Percentiles rank a stretch among this genome's conserved stretches.
Conservation (phyloP, 2,113 vertebrate species). For the Nansenia antarctica region DNA sequence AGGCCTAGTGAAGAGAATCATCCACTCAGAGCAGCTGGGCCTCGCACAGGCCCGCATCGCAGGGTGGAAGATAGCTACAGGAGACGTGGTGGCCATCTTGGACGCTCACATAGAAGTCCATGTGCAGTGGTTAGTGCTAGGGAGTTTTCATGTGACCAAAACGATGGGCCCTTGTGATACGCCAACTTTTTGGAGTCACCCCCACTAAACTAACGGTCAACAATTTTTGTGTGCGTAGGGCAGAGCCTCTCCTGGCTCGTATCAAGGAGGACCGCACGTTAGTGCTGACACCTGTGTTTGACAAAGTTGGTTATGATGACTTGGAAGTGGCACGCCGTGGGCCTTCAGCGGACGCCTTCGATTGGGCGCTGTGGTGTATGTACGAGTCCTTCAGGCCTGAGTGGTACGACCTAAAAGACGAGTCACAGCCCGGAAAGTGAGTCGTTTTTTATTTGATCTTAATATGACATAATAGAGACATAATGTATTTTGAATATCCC, state of each 20-base stretch:
- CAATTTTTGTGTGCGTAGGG: slow-evolving; percentile 52
- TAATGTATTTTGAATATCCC: background rate
- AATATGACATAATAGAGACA: background rate
- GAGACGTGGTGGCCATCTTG: slow-evolving; percentile 79
- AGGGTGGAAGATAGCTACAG: slow-evolving; percentile 67
- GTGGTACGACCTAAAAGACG: slow-evolving; percentile 66
- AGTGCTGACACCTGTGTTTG: slow-evolving; percentile 72
- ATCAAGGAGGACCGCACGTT: slow-evolving; percentile 70
- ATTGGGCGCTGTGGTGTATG: slow-evolving; percentile 74
- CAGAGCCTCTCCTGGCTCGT: slow-evolving; percentile 70
- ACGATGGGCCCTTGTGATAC: background rate
- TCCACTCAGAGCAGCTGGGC: slow-evolving; percentile 68
- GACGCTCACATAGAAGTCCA: slow-evolving; percentile 82
- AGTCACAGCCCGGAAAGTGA: slow-evolving; percentile 68
- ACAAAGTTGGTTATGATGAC: slow-evolving; percentile 64
- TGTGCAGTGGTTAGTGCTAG: slow-evolving; percentile 59
- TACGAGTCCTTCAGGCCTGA: slow-evolving; percentile 70
- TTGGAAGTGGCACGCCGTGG: slow-evolving; percentile 28
- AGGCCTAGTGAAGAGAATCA: slow-evolving; percentile 60
- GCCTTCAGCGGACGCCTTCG: slow-evolving; percentile 52
- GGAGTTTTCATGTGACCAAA: background rate
- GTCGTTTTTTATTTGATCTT: slow-evolving; percentile 19
- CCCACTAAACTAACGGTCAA: background rate
- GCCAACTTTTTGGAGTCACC: background rate
- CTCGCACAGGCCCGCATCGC: slow-evolving; percentile 75